A percentile compares a stretch with the other conserved stretches of the same genome.
These are phyloP conservation scores for Andricus quercusramuli DNA, from an alignment of 2,888 invertebrate genomes.

Conservation along the genomic window DNA sequence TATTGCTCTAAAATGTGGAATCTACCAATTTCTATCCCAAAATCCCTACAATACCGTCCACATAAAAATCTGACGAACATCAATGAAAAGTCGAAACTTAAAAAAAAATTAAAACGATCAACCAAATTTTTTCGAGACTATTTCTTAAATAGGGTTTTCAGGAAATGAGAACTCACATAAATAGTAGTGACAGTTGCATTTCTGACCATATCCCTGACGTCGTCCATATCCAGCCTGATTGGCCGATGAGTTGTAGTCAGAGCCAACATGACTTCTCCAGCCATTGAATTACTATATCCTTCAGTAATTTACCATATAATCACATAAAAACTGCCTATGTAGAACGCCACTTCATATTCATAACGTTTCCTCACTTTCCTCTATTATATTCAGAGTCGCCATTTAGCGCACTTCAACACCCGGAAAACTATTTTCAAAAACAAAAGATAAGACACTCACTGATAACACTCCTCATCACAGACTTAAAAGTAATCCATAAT, in stretches of 20 bases:
- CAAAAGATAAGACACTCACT: background rate
- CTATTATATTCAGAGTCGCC: conserved; percentile 1
- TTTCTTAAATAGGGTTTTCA: background rate
- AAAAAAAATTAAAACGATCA: no score
- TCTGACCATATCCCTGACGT: conserved; percentile 76
- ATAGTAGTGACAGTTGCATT: conserved; percentile 74
- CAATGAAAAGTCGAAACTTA: no score
- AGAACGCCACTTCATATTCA: conserved; percentile 6
- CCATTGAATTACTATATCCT: conserved; percentile 25
- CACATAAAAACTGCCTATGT: conserved; percentile 7
- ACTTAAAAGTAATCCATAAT: background rate
- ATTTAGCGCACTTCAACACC: conserved; percentile 14
- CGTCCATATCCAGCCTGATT: conserved; percentile 74
- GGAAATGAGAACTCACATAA: conserved; percentile 72
- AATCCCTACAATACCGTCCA: no score
- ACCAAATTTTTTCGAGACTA: no score
- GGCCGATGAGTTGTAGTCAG: conserved; percentile 72
- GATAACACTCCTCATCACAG: background rate
- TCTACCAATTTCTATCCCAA: no score
- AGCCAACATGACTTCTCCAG: conserved; percentile 70
- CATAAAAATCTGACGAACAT: no score
- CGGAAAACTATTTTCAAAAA: background rate
- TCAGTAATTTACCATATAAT: conserved; percentile 11
- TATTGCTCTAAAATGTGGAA: no score
- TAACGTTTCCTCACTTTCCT: conserved; percentile 15